Conservation (phyloP, 2,797 vertebrate species). For the Phylloscopus collybita region DNA sequence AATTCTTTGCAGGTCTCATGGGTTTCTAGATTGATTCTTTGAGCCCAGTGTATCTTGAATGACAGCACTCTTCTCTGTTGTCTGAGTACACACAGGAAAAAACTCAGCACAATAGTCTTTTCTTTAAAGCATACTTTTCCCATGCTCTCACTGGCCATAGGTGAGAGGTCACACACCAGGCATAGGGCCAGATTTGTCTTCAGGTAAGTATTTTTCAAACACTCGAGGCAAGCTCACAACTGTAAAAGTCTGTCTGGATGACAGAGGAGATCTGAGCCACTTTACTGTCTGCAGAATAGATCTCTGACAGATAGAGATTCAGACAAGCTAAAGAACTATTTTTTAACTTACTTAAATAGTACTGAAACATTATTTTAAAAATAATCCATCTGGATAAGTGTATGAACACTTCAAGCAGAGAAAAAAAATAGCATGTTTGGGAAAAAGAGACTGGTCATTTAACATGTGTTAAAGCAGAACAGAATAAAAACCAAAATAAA, state of each 20-base stretch:
- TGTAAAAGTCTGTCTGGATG: not conserved
- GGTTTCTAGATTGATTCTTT: not conserved
- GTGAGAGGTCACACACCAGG: not conserved
- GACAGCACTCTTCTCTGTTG: not conserved
- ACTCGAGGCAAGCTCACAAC: not conserved
- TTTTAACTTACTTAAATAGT: not conserved
- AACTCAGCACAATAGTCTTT: rapidly evolving
- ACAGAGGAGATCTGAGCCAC: not conserved
- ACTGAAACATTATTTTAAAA: not conserved
- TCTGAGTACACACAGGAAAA: not conserved
- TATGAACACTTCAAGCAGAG: not conserved
- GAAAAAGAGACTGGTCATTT: not conserved
- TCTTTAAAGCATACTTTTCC: not conserved
- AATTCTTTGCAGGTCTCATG: not conserved
- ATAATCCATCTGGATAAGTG: not conserved
- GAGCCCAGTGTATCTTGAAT: not conserved
- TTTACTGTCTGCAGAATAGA: not conserved
- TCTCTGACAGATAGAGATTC: not conserved
- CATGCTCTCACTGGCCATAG: not conserved
- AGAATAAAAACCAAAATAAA: not conserved
- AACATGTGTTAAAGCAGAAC: not conserved
- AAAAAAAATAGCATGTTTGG: not conserved
- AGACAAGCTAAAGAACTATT: not conserved
- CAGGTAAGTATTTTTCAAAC: not conserved
- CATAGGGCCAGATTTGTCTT: not conserved